Evolutionary conservation across 2,797 vertebrate genomes (phyloP).

Genomic region (Sciaenops ocellatus): DNA sequence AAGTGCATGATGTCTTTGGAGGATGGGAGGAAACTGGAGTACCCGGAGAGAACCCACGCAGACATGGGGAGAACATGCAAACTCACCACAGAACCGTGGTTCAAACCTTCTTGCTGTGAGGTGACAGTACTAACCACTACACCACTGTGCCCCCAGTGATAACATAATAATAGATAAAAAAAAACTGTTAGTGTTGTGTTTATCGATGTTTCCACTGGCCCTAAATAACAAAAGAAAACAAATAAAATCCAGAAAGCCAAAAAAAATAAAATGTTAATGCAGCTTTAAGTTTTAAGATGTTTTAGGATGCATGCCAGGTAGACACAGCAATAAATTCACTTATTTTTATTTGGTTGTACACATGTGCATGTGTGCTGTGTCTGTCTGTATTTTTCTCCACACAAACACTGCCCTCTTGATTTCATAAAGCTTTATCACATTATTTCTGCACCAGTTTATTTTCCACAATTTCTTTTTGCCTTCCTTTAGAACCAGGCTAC

Average conservation of each 20-base stretch:
- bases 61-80: too few species aligned
- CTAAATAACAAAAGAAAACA: background rate
- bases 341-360: constrained; percentile 1
- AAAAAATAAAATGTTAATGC: background rate
- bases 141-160: too few species aligned
- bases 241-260: too few species aligned
- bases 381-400: background rate
- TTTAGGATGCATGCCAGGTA: background rate
- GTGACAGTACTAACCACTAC: too few species aligned
- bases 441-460: constrained; percentile 41
- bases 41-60: too few species aligned
- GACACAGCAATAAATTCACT: background rate
- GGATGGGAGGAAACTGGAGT: too few species aligned
- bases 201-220: background rate
- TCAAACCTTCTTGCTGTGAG: too few species aligned
- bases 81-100: too few species aligned
- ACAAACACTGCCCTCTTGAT: constrained; percentile 7
- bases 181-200: background rate
- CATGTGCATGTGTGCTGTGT: background rate
- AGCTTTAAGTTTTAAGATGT: background rate
- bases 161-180: background rate
- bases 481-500: constrained; percentile 24
- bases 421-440: constrained; percentile 36
- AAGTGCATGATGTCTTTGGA: too few species aligned
- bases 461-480: constrained; percentile 32